A percentile compares a stretch with the other conserved stretches of the same genome.
phyloP scores from a whole-genome alignment of 2,888 invertebrate species.

The Pteria penguin region DNA sequence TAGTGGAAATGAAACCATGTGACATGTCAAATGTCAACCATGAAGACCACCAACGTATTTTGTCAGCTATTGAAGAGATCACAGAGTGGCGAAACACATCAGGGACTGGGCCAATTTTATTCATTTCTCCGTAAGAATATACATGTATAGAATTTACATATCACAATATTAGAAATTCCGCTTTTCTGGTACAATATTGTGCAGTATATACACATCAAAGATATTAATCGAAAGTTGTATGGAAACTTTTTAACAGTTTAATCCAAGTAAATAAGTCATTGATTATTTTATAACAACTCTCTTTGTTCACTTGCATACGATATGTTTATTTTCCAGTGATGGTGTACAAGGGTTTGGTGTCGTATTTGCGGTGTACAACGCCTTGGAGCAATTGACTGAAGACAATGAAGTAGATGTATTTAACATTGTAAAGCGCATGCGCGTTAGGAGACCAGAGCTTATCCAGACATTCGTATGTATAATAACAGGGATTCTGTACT shows the following conservation, averaged over 20 bases:
- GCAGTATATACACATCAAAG: no score
- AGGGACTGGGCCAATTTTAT: not conserved
- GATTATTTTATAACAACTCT: no score
- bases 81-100: not conserved
- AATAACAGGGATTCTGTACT: no score
- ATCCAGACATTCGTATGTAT: conserved; percentile 10
- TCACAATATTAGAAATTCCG: no score
- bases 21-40: not conserved
- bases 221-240: no score
- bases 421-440: conserved; percentile 20
- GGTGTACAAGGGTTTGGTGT: conserved; percentile 18
- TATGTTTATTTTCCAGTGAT: not conserved
- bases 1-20: not conserved
- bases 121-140: not conserved
- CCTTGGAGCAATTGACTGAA: conserved; percentile 9
- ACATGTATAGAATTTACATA: no score
- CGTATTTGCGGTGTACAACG: conserved; percentile 6
- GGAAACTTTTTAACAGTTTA: no score
- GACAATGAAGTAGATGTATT: conserved; percentile 20
- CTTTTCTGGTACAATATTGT: no score
- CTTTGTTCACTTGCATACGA: no score
- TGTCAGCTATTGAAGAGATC: not conserved
- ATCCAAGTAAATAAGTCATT: no score
- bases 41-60: not conserved
- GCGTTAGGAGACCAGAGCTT: conserved; percentile 16